These are phyloP conservation scores for Eupithecia vulgata DNA, from an alignment of 2,888 invertebrate species.

Conservation along the genomic window DNA sequence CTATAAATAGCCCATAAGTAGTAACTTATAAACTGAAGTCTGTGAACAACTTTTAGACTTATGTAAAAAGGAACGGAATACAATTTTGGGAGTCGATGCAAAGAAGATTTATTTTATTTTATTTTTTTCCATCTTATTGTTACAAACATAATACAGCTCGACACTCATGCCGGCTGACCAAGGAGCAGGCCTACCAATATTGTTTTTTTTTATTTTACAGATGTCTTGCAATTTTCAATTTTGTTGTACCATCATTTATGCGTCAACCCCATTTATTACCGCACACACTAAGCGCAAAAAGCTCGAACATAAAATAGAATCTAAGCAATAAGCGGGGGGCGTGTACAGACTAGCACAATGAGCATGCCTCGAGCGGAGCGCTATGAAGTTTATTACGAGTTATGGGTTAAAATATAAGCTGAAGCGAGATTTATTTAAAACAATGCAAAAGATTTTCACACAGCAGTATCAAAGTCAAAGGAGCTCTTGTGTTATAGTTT, in stretches of 20 bases:
- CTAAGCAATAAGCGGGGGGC: conserved; percentile 55
- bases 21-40: not conserved
- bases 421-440: conserved; percentile 20
- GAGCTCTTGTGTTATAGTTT: not conserved
- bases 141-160: not conserved
- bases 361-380: conserved; percentile 63
- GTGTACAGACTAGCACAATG: conserved; percentile 54
- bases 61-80: not conserved
- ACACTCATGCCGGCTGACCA: not conserved
- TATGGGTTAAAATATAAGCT: conserved; percentile 43
- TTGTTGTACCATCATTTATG: not conserved
- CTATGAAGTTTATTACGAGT: conserved; percentile 68
- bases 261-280: conserved; percentile 13
- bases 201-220: not conserved
- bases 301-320: conserved; percentile 57
- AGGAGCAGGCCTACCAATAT: not conserved
- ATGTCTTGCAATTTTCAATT: conserved; percentile 1
- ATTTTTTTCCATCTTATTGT: too few relatives aligned
- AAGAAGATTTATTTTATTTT: not conserved
- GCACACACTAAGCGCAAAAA: conserved; percentile 11
- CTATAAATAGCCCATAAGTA: not conserved
- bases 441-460: not conserved
- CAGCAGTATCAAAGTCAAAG: not conserved
- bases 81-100: not conserved
- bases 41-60: not conserved